Conservation (phyloP, 1,140 invertebrate genomes). For the Drosophila bifasciata region DNA sequence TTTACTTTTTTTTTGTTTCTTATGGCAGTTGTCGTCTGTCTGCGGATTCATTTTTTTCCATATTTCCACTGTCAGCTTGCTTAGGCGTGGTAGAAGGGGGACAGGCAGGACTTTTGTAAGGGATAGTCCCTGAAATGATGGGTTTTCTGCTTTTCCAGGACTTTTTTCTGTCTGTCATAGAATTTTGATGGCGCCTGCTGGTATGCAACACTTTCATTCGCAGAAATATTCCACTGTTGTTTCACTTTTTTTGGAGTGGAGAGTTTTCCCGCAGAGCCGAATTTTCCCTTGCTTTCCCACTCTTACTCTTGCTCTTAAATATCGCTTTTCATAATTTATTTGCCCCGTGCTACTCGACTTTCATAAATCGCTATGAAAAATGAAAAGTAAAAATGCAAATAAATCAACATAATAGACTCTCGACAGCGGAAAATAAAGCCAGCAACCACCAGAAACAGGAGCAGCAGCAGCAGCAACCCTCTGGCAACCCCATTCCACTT, state of each 20-base stretch:
- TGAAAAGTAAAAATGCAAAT: conserved; percentile 70
- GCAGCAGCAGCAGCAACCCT: conserved; percentile 56
- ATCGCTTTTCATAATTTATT: conserved; percentile 67
- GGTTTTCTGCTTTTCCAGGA: conserved; percentile 8
- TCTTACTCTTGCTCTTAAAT: conserved; percentile 28
- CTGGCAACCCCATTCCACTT: not conserved
- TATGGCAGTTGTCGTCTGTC: conserved; percentile 45
- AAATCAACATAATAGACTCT: conserved; percentile 79
- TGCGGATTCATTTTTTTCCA: conserved; percentile 27
- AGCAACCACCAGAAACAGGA: conserved; percentile 51
- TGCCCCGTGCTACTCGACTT: conserved; percentile 33
- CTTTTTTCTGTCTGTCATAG: conserved; percentile 21
- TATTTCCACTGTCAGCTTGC: conserved; percentile 14
- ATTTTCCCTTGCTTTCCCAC: not conserved
- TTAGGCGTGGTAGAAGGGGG: not conserved
- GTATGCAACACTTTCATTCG: conserved; percentile 40
- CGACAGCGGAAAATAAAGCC: conserved; percentile 32
- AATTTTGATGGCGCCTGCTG: conserved; percentile 41
- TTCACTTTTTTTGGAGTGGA: not conserved
- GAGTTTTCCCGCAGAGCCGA: conserved; percentile 14
- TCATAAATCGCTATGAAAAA: conserved; percentile 75
- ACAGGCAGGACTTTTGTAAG: too few relatives aligned
- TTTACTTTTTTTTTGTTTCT: conserved; percentile 17
- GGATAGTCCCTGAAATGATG: too few relatives aligned
- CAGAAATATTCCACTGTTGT: too few relatives aligned